Base-by-base conservation (phyloP, 2,797 vertebrate genomes). In the Crenuchus spilurus region DNA sequence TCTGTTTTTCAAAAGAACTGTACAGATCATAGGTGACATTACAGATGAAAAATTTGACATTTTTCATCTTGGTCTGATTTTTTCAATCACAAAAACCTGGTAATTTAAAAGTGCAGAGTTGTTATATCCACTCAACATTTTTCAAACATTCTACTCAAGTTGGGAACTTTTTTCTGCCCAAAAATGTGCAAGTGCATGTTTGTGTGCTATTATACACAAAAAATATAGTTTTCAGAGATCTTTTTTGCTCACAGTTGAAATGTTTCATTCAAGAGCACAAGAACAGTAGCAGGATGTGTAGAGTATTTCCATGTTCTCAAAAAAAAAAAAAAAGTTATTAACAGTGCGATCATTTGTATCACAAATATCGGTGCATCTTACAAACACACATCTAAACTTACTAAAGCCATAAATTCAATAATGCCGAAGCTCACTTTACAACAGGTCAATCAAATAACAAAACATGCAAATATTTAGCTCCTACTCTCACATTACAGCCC, bases 401-500 rank as follows among this genome's bases (percentile, higher is more conserved):
- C 52, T 44, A 37, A 76, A 70, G 22, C 28, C 49, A 63, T 35
- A 31, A 48, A 63, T 24, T 49, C 26, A 42, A 30, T 2, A 13
- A 41, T 71, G 24, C 61, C 41, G 35, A 61, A 41, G 39, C 30
- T 76, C 51, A 71, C 63, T 20, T 51, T 44, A 71, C 31, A 58
- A 57, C 46, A 28, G 64, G 60, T 58, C 44, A 67, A 65, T 58
- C 49, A 57, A 28, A 70, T 65, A 76, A 64, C 28, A 70, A 48
- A 6, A 61, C 66, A 39, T 55, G 39, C 37, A 48, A 49, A 66
- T 63, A 71, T 16, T 16, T 11, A 60, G 10, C 33, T 42, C 24
- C 61, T 35, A 48, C 16, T 71, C 33, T 37, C 37, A 48, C 28
- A 61, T 64, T 48, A 76, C 68, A 76, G 68, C 68, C 75, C 68